Evolutionary conservation across 2,888 invertebrate species (phyloP), one percentile per base, ranked within the genome.

Genomic region (Steromphala cineraria): DNA sequence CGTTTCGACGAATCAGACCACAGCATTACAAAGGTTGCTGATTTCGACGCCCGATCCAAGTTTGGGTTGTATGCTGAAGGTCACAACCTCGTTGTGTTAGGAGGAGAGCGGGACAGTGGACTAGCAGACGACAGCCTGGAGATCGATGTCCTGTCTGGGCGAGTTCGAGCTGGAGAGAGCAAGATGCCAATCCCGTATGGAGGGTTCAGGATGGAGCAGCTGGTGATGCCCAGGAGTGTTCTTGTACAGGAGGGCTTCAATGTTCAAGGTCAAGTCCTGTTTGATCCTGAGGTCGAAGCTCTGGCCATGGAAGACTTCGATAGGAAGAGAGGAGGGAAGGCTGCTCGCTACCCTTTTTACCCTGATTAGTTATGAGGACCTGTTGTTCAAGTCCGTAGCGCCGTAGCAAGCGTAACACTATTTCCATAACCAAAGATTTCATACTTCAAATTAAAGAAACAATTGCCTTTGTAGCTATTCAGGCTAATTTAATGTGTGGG

Each of bases 101-200:
- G 81, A 0, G 81, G 81, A 0, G 53, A 81, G 76, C 53, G 67
- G 15, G 76, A 79, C 24, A 75, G 76, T 19, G 79, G 79, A 2
- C 76, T 81, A 55, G 53, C 76, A 46, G 81, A 81, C 36, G 67
- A 81, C 28, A 76, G 79, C 2, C 15, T 76, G n/a, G 46, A 24
- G 24, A 52, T 79, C 28, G 75, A 81, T 52, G 53, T 76, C 17
- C 56, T 21, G 52, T 55, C 78, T 0, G 79, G 79, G 10, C 36
- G 53, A 46, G 62, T 67, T n/a, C n/a, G 24, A 53, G 13, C 8
- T 0, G 21, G 40, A 3, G 79, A 55, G 2, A 40, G 19, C n/a
- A 75, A 62, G 15, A 67, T 82, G 75, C 36, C 75, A 21, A 82
- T 82, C 19, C 78, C 80, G 8, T 31, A 80, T 17, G 56, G 78